phyloP scores from a whole-genome alignment of 2,113 vertebrate species.

The Ptilonorhynchus violaceus region DNA sequence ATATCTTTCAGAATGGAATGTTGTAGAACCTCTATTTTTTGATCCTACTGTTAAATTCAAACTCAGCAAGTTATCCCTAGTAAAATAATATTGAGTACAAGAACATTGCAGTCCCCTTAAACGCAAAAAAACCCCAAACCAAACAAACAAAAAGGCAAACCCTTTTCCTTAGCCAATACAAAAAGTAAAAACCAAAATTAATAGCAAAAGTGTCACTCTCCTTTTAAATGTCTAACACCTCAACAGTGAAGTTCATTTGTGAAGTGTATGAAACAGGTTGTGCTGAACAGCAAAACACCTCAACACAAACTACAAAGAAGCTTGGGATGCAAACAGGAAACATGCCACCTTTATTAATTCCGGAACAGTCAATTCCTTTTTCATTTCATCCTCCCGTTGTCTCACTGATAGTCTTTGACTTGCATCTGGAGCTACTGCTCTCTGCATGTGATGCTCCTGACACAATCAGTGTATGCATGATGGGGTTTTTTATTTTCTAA shows the following conservation, averaged over 20 bases:
- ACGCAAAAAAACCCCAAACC: rapidly evolving
- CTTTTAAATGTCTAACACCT: not conserved
- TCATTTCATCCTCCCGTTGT: not conserved
- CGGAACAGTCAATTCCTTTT: not conserved
- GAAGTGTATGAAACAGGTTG: not conserved
- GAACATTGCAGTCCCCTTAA: not conserved
- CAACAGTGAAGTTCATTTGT: not conserved
- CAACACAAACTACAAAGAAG: not conserved
- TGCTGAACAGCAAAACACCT: not conserved
- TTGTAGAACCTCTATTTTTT: not conserved
- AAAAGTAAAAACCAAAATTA: not conserved
- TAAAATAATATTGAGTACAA: not conserved
- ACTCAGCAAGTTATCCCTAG: not conserved
- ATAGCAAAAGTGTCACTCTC: not conserved
- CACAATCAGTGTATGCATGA: not conserved
- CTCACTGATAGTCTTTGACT: not conserved
- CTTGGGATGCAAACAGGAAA: not conserved
- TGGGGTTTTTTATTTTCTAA: not conserved
- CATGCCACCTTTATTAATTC: not conserved
- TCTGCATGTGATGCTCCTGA: not conserved
- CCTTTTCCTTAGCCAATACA: not conserved
- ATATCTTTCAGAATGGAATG: not conserved
- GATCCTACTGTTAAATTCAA: not conserved
- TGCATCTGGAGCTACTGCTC: not conserved
- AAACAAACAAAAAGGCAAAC: no score